Base-by-base conservation (phyloP, 2,113 vertebrate species). In the Seriola aureovittata region DNA sequence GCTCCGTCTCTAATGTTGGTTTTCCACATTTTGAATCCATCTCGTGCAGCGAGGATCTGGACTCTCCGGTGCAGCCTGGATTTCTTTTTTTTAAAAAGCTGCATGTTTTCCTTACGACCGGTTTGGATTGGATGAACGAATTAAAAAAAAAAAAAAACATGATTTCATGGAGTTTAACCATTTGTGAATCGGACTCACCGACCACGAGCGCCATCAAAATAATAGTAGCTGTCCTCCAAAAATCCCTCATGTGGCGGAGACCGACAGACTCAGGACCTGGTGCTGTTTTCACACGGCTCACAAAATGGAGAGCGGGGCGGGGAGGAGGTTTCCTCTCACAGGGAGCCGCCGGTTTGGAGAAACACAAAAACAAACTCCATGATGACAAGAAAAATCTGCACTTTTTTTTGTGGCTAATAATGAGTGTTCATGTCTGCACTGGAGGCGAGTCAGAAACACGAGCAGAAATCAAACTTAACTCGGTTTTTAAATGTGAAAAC, bases 261-360 rank as follows among this genome's bases (percentile, higher is more conserved):
- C 34, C 23, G 62, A 65, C 40, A 38, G 38, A 29, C 29, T 29
- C 29, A 23, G n/a, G 70, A 50, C 64, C 0, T 0, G 38, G 0
- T 9, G 77, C 5, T 17, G 71, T 44, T 29, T 5, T 4, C 16
- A 40, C 63, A 12, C 0, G 52, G 69, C 63, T 3, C 67, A 81
- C 86, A 81, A 80, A 67, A 85, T 82, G 81, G 88, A 88, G 85
- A 46, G 72, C 21, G 58, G 25, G 60, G 48, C 21, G 55, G 21
- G 57, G 25, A 1, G 13, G 32, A 5, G 64, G 11, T 2, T 8
- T 48, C 38, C 10, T 52, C 32, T 29, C 11, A 13, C 23, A 38
- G 29, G 40, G 42, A 44, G 1, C 48, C 48, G 19, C 63, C 13
- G 32, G 19, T 62, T 4, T 38, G 55, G 14, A 63, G 68, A 38